Conservation (phyloP, 2,113 vertebrate genomes). For the Microcebus jonahi region DNA sequence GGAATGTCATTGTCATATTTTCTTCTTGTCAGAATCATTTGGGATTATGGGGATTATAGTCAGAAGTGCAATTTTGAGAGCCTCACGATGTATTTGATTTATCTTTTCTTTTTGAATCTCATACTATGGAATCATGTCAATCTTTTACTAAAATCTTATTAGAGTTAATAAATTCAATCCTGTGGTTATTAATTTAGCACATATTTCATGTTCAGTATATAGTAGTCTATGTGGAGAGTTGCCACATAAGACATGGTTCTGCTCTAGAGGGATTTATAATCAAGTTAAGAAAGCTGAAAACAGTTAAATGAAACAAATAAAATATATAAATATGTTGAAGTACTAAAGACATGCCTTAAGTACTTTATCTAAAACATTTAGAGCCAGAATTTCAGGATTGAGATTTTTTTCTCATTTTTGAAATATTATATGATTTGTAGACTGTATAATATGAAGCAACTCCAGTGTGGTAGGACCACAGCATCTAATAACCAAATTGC, state of each 20-base stretch:
- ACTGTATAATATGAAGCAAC: background rate
- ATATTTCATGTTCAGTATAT: background rate
- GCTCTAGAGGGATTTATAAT: slow-evolving; percentile 9
- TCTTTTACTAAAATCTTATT: slow-evolving; percentile 12
- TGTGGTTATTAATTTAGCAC: slow-evolving; percentile 16
- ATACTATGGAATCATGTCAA: background rate
- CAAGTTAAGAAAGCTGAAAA: slow-evolving; percentile 27
- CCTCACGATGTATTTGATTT: background rate
- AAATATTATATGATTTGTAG: background rate
- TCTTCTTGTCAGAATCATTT: slow-evolving; percentile 38
- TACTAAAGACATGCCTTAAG: background rate
- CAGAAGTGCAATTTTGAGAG: slow-evolving; percentile 33
- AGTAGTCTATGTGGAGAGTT: background rate
- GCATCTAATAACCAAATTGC: background rate
- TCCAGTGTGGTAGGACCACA: background rate
- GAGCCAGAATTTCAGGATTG: background rate
- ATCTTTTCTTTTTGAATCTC: background rate
- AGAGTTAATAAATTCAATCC: slow-evolving; percentile 30
- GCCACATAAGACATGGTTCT: background rate
- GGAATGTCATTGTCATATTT: background rate
- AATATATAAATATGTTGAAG: slow-evolving; percentile 32
- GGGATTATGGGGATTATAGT: slow-evolving; percentile 30
- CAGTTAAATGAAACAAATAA: background rate
- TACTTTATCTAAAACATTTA: slow-evolving; percentile 29
- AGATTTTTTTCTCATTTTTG: background rate